Base-by-base conservation (phyloP, 2,113 vertebrate genomes). In the Micromys minutus region DNA sequence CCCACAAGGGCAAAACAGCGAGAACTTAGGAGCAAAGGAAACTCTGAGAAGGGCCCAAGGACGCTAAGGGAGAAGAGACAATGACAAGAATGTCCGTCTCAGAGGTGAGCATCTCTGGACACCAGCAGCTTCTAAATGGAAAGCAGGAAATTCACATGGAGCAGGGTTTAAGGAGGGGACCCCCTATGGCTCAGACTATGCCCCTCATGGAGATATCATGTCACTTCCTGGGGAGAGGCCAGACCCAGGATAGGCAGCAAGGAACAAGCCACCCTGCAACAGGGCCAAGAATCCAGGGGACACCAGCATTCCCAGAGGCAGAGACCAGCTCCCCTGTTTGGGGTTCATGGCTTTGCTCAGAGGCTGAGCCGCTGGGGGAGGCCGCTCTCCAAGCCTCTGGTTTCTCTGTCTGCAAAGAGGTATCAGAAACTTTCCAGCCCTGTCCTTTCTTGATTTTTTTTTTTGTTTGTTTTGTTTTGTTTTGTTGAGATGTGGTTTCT, bases 91-190 rank as follows among this genome's bases (percentile, higher is more conserved):
- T 9, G 93, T 42, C 52, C 39, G 1, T 7, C 72, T 76, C 65
- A 13, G 80, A 79, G 69, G 19, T 4, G 7, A 59, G 63, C 50
- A 11, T 36, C 39, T 39, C 89, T 87, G 24, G 75, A 55, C 29
- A n/a, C 0, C 1, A 36, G 36, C 7, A 45, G 52, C 29, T 0
- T 80, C 31, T 7, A 55, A 55, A 36, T 42, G 17, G 34, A 31
- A 0, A 0, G 11, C 13, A 3, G 83, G n/a, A 31, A 12, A 36
- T 21, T 42, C 17, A 19, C 34, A 24, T 6, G 61, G 34, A 34
- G 3, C 4, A 0, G 2, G 50, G 42, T 5, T n/a, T 2, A 26
- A 7, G 1, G 31, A 36, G 29, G 4, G 22, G 36, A 29, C 39
- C 36, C 63, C 50, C 63, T 69, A 67, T 22, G 59, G 86, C 50